phyloP scores from a whole-genome alignment of 2,888 invertebrate genomes.

The Sminthurinus aureus region DNA sequence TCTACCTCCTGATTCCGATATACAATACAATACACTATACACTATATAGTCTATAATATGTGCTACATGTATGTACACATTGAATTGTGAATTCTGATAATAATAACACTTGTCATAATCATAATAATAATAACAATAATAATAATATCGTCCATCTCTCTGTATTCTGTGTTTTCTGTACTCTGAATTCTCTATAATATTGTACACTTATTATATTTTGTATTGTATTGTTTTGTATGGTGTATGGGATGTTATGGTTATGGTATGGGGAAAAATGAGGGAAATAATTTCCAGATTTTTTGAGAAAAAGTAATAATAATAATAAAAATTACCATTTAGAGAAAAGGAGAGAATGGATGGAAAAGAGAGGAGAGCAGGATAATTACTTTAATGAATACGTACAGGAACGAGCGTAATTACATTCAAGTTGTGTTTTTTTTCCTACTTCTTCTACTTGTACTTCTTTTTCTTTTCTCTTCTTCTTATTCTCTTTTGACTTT shows the following conservation, averaged over 20 bases:
- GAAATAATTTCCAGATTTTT: slow-evolving; percentile 28
- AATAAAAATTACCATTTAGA: slow-evolving; percentile 45
- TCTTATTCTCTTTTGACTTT: not conserved
- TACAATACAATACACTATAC: too few relatives aligned
- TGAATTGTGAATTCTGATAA: too few relatives aligned
- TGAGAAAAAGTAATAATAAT: slow-evolving; percentile 41
- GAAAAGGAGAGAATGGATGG: slow-evolving; percentile 27
- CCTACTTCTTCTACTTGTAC: not conserved
- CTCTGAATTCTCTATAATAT: not conserved
- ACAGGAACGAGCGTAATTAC: slow-evolving; percentile 44
- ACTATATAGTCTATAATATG: too few relatives aligned
- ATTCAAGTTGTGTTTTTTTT: slow-evolving; percentile 37
- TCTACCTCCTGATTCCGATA: too few relatives aligned
- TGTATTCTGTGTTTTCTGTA: too few relatives aligned
- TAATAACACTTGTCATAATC: too few relatives aligned
- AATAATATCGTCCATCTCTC: too few relatives aligned
- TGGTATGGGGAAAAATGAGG: not conserved
- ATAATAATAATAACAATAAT: too few relatives aligned
- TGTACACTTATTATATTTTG: not conserved
- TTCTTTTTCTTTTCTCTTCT: not conserved
- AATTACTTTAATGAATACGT: slow-evolving; percentile 47
- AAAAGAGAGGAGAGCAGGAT: slow-evolving; percentile 31
- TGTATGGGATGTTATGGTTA: too few relatives aligned
- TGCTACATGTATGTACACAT: too few relatives aligned
- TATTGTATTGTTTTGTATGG: not conserved